Evolutionary conservation across 2,113 vertebrate species (phyloP).

Genomic region (Chionodraco myersi): DNA sequence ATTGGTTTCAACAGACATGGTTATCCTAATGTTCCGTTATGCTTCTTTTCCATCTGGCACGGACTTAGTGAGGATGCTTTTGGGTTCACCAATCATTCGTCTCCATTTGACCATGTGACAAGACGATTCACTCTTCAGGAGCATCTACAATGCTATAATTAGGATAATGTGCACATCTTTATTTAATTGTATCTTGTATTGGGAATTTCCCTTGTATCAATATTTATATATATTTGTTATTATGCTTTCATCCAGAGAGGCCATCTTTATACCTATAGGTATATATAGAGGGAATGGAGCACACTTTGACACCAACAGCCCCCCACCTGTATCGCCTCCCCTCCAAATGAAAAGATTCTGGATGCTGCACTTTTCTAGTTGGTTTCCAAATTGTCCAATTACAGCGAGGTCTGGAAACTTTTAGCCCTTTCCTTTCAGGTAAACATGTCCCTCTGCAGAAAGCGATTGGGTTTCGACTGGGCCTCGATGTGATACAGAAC

Average conservation of each 20-base stretch:
- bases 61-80: neutral
- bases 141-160: no score
- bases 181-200: no score
- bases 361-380: conserved; percentile 4
- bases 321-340: neutral
- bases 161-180: no score
- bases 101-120: no score
- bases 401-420: conserved; percentile 34
- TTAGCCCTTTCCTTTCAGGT: conserved; percentile 36
- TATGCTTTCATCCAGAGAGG: no score
- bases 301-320: neutral
- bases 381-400: conserved; percentile 37
- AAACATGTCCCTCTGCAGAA: conserved; percentile 41
- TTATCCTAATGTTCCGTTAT: neutral
- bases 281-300: no score
- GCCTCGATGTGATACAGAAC: conserved; percentile 50
- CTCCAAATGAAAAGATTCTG: neutral
- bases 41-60: neutral
- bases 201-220: no score
- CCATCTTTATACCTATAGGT: no score
- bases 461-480: conserved; percentile 56
- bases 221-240: no score
- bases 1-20: neutral
- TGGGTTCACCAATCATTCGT: no score
- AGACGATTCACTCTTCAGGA: no score